These are phyloP conservation scores for Apteryx owenii DNA, from an alignment of 2,113 vertebrate genomes.

Conservation along the genomic window DNA sequence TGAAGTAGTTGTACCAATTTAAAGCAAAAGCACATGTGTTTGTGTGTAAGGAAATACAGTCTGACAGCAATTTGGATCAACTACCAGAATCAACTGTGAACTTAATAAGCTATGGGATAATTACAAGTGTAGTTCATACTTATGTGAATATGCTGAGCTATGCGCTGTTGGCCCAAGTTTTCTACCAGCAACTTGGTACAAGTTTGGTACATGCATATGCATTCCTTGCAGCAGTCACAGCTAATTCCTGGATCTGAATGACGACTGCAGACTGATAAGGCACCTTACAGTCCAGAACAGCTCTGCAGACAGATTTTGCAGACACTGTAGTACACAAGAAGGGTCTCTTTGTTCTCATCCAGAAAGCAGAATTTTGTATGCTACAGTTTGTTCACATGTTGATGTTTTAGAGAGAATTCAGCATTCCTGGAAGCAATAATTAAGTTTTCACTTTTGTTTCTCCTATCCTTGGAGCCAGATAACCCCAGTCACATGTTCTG, in stretches of 20 bases:
- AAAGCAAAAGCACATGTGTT: constrained; percentile 63
- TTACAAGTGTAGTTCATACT: neutral
- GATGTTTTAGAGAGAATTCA: neutral
- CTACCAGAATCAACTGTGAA: constrained; percentile 62
- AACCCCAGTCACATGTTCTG: neutral
- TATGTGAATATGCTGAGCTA: neutral
- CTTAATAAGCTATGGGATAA: constrained; percentile 55
- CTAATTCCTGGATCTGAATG: neutral
- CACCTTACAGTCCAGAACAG: neutral
- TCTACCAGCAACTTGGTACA: neutral
- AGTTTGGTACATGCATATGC: neutral
- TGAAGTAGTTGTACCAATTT: constrained; percentile 48
- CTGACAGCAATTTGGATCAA: constrained; percentile 65
- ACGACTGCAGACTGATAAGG: neutral
- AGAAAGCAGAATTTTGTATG: neutral
- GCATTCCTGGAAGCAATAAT: neutral
- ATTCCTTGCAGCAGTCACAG: neutral
- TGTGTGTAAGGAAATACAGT: constrained; percentile 52
- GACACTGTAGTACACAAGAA: neutral
- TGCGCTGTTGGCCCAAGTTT: neutral
- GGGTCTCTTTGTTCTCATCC: neutral
- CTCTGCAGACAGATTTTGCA: neutral
- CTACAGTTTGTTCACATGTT: neutral
- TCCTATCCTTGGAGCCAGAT: neutral
- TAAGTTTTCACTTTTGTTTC: neutral